phyloP scores from a whole-genome alignment of 2,113 vertebrate species.

The Upupa epops region DNA sequence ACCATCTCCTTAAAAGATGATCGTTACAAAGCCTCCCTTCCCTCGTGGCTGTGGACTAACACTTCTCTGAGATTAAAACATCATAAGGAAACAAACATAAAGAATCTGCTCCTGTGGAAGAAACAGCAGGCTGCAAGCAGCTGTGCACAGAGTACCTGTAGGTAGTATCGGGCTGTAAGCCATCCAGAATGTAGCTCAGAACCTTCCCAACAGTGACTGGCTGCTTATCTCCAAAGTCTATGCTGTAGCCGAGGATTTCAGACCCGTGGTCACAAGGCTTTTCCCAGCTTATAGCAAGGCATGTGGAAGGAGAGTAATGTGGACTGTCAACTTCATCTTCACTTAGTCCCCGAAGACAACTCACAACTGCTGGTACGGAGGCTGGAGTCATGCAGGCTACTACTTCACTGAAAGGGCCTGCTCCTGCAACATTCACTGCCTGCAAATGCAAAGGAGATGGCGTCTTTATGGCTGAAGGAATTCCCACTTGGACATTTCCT shows the following conservation, averaged over 20 bases:
- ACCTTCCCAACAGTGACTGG: constrained; percentile 84
- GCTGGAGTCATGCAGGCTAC: constrained; percentile 89
- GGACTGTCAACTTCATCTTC: constrained; percentile 82
- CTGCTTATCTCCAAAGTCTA: constrained; percentile 94
- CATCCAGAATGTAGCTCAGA: constrained; percentile 84
- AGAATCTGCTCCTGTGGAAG: not conserved
- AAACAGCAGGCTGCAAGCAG: not conserved
- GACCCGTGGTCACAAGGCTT: constrained; percentile 90
- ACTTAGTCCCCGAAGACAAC: constrained; percentile 83
- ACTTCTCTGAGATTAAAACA: too few species aligned
- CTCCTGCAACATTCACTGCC: constrained; percentile 89
- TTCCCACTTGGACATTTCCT: not conserved
- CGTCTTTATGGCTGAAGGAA: not conserved
- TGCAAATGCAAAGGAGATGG: constrained; percentile 43
- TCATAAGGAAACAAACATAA: not conserved
- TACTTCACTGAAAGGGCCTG: constrained; percentile 90
- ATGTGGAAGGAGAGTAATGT: constrained; percentile 89
- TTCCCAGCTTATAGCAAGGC: constrained; percentile 91
- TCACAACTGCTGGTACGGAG: constrained; percentile 90
- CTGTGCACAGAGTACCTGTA: constrained; percentile 82
- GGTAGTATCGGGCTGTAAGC: constrained; percentile 94
- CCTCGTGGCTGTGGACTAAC: not conserved
- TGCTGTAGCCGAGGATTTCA: constrained; percentile 92
- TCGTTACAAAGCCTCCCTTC: not conserved
- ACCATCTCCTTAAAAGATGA: not conserved